Evolutionary conservation across 1,140 invertebrate species (phyloP).

Genomic region (Sogatella furcifera): DNA sequence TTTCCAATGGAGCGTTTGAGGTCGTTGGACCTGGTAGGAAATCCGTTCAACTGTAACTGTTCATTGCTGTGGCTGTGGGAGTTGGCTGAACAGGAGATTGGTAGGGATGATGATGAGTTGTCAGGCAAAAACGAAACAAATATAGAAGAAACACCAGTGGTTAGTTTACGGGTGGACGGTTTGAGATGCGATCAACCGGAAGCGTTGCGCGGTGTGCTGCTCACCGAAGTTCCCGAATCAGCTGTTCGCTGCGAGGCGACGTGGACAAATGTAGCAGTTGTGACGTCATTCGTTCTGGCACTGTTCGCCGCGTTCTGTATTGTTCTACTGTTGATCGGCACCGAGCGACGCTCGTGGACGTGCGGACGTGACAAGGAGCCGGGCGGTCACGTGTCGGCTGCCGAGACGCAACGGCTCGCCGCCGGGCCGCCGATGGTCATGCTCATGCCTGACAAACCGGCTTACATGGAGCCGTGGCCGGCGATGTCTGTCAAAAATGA

Average conservation of each 20-base stretch:
- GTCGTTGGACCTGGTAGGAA: conserved; percentile 59
- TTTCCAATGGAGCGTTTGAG: conserved; percentile 64
- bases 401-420: conserved; percentile 37
- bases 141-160: neutral
- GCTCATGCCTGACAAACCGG: conserved; percentile 29
- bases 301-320: conserved; percentile 29
- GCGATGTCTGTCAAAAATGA: conserved; percentile 40
- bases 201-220: conserved; percentile 35
- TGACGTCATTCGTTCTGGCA: conserved; percentile 42
- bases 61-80: conserved; percentile 78
- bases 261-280: conserved; percentile 44
- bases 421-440: conserved; percentile 16
- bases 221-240: conserved; percentile 43
- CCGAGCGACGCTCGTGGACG: conserved; percentile 32
- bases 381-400: neutral
- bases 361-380: conserved; percentile 35
- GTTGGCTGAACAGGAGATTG: conserved; percentile 37
- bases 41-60: conserved; percentile 79
- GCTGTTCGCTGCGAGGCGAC: conserved; percentile 46
- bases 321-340: conserved; percentile 41
- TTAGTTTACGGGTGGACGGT: conserved; percentile 23
- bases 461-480: conserved; percentile 45
- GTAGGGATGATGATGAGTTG: neutral
- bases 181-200: conserved; percentile 42
- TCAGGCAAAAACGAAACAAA: conserved; percentile 2